These are phyloP conservation scores for Microchrysa polita DNA, from an alignment of 2,888 invertebrate species.

Conservation along the genomic window DNA sequence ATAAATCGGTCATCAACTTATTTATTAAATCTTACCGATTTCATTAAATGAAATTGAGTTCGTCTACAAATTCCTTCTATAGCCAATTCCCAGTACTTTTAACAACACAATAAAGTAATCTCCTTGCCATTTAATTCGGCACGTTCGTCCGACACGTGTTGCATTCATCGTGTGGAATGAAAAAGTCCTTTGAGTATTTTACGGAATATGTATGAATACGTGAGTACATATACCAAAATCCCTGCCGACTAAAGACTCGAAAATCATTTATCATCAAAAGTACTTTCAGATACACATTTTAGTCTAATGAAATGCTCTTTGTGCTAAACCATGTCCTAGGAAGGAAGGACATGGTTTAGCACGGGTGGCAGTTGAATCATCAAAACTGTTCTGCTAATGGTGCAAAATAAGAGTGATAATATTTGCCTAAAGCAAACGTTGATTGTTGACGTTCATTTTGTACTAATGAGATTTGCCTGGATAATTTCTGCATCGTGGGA, in stretches of 20 bases:
- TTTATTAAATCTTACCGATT: no score
- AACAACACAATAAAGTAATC: neutral
- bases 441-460: conserved; percentile 1
- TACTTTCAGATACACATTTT: no score
- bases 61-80: no score
- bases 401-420: neutral
- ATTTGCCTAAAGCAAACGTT: conserved; percentile 12
- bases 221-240: no score
- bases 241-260: no score
- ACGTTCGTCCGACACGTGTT: conserved; percentile 39
- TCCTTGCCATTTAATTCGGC: neutral
- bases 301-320: no score
- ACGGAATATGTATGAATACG: no score
- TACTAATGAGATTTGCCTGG: neutral
- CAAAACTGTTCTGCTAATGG: neutral
- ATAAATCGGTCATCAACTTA: no score
- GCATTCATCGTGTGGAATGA: neutral
- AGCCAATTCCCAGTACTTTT: conserved; percentile 18
- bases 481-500: neutral
- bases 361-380: neutral
- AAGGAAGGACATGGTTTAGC: no score
- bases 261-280: no score
- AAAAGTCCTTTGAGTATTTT: no score
- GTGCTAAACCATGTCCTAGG: neutral
- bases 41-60: no score